Evolutionary conservation across 2,888 invertebrate genomes (phyloP).

Genomic region (Amiota minor): DNA sequence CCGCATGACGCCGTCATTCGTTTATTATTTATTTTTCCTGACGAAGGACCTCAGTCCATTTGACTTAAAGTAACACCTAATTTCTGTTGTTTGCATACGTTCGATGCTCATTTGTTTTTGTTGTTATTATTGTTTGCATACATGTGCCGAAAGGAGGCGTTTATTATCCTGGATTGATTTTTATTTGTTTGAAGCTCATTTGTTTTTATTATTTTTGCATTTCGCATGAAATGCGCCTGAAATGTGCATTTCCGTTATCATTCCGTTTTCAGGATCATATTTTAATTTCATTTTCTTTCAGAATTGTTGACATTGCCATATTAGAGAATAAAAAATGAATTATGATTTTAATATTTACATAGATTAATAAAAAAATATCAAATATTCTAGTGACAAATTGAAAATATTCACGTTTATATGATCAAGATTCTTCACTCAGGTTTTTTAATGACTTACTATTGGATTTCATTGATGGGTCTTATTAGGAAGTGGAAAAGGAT

Average conservation of each 20-base stretch:
- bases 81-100: conserved; percentile 4
- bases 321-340: too few relatives aligned
- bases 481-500: too few relatives aligned
- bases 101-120: not conserved
- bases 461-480: too few relatives aligned
- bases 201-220: conserved; percentile 29
- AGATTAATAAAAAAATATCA: too few relatives aligned
- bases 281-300: too few relatives aligned
- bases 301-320: too few relatives aligned
- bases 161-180: conserved; percentile 9
- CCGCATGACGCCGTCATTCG: conserved; percentile 41
- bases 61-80: not conserved
- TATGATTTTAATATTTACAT: too few relatives aligned
- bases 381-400: too few relatives aligned
- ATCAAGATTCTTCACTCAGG: too few relatives aligned
- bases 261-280: not conserved
- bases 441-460: too few relatives aligned
- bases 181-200: conserved; percentile 14
- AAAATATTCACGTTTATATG: too few relatives aligned
- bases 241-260: conserved; percentile 24
- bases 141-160: conserved; percentile 41
- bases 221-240: not conserved
- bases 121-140: not conserved
- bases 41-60: not conserved
- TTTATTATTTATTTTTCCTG: conserved; percentile 44